These are phyloP conservation scores for Pararge aegeria DNA, from an alignment of 1,140 invertebrate species.

Conservation along the genomic window DNA sequence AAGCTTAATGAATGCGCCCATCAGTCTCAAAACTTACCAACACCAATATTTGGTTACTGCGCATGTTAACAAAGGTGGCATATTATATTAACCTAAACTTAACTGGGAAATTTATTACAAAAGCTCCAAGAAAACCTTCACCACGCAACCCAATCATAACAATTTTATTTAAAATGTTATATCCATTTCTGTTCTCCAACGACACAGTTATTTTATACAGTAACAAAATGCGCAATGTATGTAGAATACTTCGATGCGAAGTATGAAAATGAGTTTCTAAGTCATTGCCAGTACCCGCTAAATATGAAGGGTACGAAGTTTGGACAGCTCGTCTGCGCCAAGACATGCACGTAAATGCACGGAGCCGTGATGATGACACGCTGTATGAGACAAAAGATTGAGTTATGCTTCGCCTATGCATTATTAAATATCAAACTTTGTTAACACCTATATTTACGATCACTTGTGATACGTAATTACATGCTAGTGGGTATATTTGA, in stretches of 20 bases:
- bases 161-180: neutral
- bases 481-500: neutral
- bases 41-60: slow-evolving; percentile 42
- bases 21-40: slow-evolving; percentile 35
- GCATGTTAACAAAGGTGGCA: slow-evolving; percentile 56
- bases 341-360: slow-evolving; percentile 36
- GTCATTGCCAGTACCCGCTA: slow-evolving; percentile 31
- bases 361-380: slow-evolving; percentile 36
- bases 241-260: neutral
- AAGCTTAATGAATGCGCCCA: slow-evolving; percentile 32
- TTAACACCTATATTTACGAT: neutral
- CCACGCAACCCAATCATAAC: neutral
- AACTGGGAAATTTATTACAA: slow-evolving; percentile 57
- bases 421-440: slow-evolving; percentile 24
- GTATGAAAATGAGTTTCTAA: slow-evolving; percentile 19
- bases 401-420: slow-evolving; percentile 32
- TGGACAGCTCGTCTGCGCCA: slow-evolving; percentile 40
- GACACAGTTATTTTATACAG: neutral
- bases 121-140: slow-evolving; percentile 36
- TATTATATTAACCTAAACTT: slow-evolving; percentile 56
- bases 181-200: slow-evolving; percentile 26
- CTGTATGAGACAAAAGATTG: slow-evolving; percentile 40
- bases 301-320: slow-evolving; percentile 49
- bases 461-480: neutral
- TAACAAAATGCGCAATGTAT: slow-evolving; percentile 28